These are phyloP conservation scores for Tenthredo notha DNA, from an alignment of 2,888 invertebrate genomes.

Conservation along the genomic window DNA sequence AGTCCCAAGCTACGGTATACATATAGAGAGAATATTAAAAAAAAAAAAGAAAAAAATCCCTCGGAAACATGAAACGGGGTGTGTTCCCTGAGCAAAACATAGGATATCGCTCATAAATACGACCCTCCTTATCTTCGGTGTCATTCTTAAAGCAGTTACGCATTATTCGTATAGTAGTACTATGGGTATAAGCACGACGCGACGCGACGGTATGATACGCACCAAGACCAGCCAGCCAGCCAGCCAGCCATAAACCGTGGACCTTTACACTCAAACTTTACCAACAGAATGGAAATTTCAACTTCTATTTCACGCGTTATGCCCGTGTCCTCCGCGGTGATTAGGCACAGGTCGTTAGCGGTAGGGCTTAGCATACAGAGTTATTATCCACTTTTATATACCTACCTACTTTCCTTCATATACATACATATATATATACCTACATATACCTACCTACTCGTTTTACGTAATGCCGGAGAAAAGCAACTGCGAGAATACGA, in stretches of 20 bases:
- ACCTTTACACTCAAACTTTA: constrained; percentile 36
- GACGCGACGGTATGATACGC: constrained; percentile 39
- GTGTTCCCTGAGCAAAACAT: constrained; percentile 13
- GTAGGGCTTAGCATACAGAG: constrained; percentile 34
- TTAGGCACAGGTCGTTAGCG: constrained; percentile 52
- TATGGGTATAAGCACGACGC: neutral
- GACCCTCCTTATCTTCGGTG: constrained; percentile 48
- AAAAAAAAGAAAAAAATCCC: neutral
- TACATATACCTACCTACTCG: neutral
- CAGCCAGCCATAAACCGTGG: constrained; percentile 35
- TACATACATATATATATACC: neutral
- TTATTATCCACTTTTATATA: constrained; percentile 50
- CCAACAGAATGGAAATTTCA: constrained; percentile 50
- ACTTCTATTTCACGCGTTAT: constrained; percentile 53
- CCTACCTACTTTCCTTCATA: neutral
- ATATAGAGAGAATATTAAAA: neutral
- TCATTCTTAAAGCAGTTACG: constrained; percentile 46
- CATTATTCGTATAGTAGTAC: constrained; percentile 27
- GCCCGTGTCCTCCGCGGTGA: constrained; percentile 51
- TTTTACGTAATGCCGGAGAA: constrained; percentile 42
- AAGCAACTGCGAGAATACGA: neutral
- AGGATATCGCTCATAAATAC: constrained; percentile 44
- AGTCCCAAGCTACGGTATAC: neutral
- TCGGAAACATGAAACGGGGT: constrained; percentile 17
- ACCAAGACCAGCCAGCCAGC: neutral